These are phyloP conservation scores for Agrochola macilenta DNA, from an alignment of 2,888 invertebrate genomes.

Conservation along the genomic window DNA sequence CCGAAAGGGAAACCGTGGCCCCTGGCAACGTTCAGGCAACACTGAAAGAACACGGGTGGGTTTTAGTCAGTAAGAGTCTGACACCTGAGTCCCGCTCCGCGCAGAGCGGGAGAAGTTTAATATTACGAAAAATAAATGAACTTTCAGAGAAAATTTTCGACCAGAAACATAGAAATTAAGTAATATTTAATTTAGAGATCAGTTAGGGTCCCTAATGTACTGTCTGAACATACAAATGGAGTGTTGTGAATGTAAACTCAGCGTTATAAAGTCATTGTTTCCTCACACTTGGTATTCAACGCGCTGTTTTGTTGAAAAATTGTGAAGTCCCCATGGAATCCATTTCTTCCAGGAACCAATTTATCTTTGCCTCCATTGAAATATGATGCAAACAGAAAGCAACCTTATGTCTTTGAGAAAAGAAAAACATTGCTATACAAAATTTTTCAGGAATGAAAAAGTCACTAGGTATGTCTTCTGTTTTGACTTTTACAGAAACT, in stretches of 20 bases:
- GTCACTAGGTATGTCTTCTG: constrained; percentile 56
- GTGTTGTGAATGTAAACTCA: constrained; percentile 56
- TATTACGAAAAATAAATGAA: no score
- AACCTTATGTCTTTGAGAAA: constrained; percentile 51
- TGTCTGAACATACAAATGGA: constrained; percentile 41
- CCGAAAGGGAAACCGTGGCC: no score
- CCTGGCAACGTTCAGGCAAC: no score
- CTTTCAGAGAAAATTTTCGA: neutral
- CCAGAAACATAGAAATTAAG: neutral
- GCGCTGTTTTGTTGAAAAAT: constrained; percentile 83
- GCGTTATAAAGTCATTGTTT: constrained; percentile 72
- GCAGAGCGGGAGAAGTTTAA: no score
- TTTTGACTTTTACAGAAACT: constrained; percentile 65
- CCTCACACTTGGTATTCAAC: constrained; percentile 77
- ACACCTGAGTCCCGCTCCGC: no score
- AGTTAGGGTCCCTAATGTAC: constrained; percentile 42
- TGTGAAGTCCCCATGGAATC: constrained; percentile 76
- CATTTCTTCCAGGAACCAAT: constrained; percentile 71
- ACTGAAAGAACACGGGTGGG: no score
- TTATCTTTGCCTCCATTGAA: constrained; percentile 45
- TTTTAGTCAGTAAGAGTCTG: no score
- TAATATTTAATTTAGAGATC: constrained; percentile 4
- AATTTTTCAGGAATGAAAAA: constrained; percentile 19
- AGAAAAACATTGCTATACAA: constrained; percentile 5
- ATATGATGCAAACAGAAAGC: constrained; percentile 29